Percentiles rank a stretch among this genome's conserved stretches.
Conservation (phyloP, 2,797 vertebrate genomes). For the Falco concolor region DNA sequence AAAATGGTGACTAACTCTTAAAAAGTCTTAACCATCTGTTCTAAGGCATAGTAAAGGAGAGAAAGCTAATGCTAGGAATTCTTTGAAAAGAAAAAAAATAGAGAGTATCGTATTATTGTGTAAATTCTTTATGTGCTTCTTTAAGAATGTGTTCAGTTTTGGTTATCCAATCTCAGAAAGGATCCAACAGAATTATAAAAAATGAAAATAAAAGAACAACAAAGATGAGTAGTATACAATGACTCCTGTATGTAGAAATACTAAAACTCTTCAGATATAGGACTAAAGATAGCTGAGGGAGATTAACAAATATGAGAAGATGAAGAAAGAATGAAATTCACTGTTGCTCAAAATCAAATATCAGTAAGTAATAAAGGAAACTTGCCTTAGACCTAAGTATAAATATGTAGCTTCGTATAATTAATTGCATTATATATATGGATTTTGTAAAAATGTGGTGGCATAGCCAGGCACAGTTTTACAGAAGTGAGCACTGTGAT, state of each 20-base stretch:
- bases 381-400: background rate
- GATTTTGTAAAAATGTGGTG: background rate
- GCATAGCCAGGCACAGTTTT: background rate
- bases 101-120: background rate
- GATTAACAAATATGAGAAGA: background rate
- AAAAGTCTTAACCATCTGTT: background rate
- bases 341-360: background rate
- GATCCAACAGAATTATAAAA: background rate
- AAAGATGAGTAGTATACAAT: background rate
- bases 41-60: background rate
- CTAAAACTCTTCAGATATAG: background rate
- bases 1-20: background rate
- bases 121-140: background rate
- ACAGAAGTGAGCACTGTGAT: background rate
- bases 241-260: background rate
- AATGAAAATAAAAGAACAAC: background rate
- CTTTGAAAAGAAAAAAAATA: background rate
- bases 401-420: background rate
- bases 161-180: background rate
- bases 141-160: background rate
- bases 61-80: background rate
- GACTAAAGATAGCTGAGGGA: background rate
- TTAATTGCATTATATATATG: background rate
- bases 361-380: background rate
- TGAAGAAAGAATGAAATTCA: background rate